Conservation (phyloP, 2,888 invertebrate genomes). For the Heliconius ethilla region DNA sequence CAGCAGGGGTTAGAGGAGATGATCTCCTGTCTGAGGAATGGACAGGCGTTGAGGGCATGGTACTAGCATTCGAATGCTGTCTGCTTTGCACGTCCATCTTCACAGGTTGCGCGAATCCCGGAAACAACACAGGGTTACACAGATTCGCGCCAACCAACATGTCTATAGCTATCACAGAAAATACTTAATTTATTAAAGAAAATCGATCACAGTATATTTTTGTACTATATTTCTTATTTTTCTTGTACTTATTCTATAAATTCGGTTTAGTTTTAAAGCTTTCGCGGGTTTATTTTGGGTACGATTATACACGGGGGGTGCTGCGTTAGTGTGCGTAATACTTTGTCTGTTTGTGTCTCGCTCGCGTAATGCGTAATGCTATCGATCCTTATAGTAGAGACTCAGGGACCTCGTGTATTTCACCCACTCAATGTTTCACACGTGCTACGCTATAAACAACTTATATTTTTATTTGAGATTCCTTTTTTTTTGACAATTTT, state of each 20-base stretch:
- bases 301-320: constrained; percentile 54
- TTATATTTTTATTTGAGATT: constrained; percentile 42
- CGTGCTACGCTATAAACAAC: constrained; percentile 52
- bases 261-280: constrained; percentile 80
- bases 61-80: constrained; percentile 60
- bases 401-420: constrained; percentile 63
- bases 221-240: constrained; percentile 65
- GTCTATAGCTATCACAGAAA: constrained; percentile 60
- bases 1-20: constrained; percentile 70
- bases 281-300: constrained; percentile 67
- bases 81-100: constrained; percentile 48
- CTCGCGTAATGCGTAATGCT: constrained; percentile 80
- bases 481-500: constrained; percentile 40
- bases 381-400: constrained; percentile 80
- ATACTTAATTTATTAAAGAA: constrained; percentile 30
- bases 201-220: constrained; percentile 52
- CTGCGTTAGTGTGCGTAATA: constrained; percentile 62
- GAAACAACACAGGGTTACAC: constrained; percentile 66
- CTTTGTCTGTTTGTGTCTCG: constrained; percentile 55
- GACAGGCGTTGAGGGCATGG: constrained; percentile 76
- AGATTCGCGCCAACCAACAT: constrained; percentile 75
- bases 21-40: constrained; percentile 58
- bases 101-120: constrained; percentile 60
- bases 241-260: constrained; percentile 68
- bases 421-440: constrained; percentile 62